Conservation (phyloP, 92 coral and sea anemone genomes). For the Diadumene lineata region DNA sequence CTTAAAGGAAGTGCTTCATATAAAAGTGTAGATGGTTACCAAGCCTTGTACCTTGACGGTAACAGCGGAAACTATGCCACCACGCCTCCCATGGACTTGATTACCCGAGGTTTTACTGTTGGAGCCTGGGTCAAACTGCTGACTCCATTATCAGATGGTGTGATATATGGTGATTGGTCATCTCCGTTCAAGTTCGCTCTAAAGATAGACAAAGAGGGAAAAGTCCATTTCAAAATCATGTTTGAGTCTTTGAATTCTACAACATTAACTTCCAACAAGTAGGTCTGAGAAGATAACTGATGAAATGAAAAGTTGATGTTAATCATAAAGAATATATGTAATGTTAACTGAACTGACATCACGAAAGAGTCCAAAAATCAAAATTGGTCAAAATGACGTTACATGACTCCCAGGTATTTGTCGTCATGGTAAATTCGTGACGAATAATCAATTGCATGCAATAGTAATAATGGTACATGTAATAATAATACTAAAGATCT, state of each 20-base stretch:
- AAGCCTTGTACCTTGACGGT: slow-evolving; percentile 13
- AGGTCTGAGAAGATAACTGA: neutral
- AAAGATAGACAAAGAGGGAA: neutral
- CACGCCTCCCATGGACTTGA: neutral
- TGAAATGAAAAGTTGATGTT: too few relatives aligned
- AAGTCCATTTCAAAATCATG: neutral
- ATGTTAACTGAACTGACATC: too few relatives aligned
- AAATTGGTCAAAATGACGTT: too few relatives aligned
- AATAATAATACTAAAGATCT: too few relatives aligned
- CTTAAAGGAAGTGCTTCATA: neutral
- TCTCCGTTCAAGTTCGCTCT: slow-evolving; percentile 6
- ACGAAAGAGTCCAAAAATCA: too few relatives aligned
- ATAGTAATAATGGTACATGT: too few relatives aligned
- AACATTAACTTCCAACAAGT: neutral
- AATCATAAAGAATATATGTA: too few relatives aligned
- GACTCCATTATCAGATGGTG: slow-evolving; percentile 8
- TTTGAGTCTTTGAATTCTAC: neutral
- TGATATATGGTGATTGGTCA: slow-evolving; percentile 17
- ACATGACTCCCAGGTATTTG: too few relatives aligned
- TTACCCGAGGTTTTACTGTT: neutral
- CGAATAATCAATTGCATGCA: too few relatives aligned
- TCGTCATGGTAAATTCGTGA: too few relatives aligned
- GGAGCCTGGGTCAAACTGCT: slow-evolving; percentile 26
- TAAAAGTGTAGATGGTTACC: slow-evolving; percentile 3
- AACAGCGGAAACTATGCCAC: slow-evolving; percentile 8